Conservation (phyloP, 2,888 invertebrate species). For the Pristionchus fissidentatus region DNA sequence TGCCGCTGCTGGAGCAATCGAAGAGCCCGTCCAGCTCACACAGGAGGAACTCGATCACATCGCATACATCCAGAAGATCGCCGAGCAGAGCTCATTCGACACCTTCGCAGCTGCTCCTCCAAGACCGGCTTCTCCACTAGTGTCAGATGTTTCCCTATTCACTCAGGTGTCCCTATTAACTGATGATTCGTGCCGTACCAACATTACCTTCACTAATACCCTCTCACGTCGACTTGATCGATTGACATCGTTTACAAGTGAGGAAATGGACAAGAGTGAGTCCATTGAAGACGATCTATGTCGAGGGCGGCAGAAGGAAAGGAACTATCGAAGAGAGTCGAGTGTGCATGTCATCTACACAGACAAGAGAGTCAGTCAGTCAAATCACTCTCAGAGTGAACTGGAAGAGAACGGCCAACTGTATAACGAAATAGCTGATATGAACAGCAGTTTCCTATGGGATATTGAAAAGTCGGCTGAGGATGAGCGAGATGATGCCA, state of each 20-base stretch:
- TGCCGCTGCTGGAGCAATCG: not conserved
- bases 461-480: not conserved
- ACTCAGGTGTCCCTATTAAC: not conserved
- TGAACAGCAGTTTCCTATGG: not conserved
- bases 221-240: conserved; percentile 24
- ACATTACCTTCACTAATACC: conserved; percentile 12
- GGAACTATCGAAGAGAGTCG: conserved; percentile 3
- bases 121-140: not conserved
- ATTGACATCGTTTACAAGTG: conserved; percentile 34
- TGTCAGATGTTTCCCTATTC: not conserved
- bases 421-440: not conserved
- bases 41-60: conserved; percentile 55
- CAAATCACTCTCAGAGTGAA: not conserved
- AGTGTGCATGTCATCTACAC: conserved; percentile 38
- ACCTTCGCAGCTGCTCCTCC: conserved; percentile 9
- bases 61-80: conserved; percentile 49
- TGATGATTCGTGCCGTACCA: not conserved
- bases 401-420: not conserved
- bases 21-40: conserved; percentile 48
- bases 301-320: not conserved
- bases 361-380: not conserved
- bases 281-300: not conserved
- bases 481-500: conserved; percentile 14
- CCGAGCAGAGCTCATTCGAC: conserved; percentile 40
- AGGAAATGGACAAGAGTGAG: not conserved